These are phyloP conservation scores for Masticophis lateralis DNA, from an alignment of 2,797 vertebrate species.

Conservation along the genomic window DNA sequence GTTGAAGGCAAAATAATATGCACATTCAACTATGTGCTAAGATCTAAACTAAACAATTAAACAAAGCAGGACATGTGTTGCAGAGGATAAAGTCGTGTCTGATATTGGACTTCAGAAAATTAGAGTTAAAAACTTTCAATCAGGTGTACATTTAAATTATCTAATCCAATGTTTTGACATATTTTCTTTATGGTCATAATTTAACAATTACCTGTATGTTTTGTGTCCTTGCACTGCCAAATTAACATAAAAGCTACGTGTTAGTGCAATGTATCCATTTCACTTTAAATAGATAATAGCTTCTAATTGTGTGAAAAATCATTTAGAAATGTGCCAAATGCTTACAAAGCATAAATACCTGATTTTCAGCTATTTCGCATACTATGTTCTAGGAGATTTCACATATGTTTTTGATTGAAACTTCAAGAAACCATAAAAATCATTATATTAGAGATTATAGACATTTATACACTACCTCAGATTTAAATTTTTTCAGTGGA, in stretches of 20 bases:
- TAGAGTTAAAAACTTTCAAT: constrained; percentile 37
- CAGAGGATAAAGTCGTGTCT: constrained; percentile 43
- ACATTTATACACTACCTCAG: not conserved
- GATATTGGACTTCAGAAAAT: not conserved
- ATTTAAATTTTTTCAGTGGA: not conserved
- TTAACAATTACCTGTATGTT: not conserved
- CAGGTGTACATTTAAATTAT: constrained; percentile 35
- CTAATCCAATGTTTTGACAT: not conserved
- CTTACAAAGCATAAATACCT: not conserved
- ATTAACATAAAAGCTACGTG: not conserved
- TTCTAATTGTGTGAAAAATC: not conserved
- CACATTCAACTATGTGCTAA: constrained; percentile 24
- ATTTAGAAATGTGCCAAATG: not conserved
- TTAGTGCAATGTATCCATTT: not conserved
- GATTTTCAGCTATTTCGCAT: not conserved
- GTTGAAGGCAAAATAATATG: constrained; percentile 40
- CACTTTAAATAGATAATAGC: not conserved
- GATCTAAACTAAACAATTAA: constrained; percentile 42
- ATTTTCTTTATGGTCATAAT: constrained; percentile 17
- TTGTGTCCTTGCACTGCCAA: not conserved
- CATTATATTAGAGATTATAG: not conserved
- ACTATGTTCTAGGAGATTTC: not conserved
- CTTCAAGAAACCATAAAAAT: not conserved
- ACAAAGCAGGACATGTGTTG: constrained; percentile 20
- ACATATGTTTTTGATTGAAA: not conserved